A percentile compares a stretch with the other conserved stretches of the same genome.
Conservation (phyloP, 2,113 vertebrate genomes). For the human region DNA sequence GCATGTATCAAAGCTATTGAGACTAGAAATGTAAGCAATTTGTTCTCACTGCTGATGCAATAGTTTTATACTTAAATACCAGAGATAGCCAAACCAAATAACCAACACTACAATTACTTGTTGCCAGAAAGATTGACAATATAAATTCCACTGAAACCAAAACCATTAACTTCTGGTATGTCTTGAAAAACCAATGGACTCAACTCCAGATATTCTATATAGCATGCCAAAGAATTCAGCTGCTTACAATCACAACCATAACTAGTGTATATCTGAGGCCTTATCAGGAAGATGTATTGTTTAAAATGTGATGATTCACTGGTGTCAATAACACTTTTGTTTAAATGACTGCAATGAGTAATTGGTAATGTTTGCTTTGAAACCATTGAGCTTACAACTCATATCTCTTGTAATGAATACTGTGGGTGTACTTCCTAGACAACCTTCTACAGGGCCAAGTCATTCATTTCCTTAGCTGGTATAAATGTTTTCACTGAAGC, state of each 20-base stretch:
- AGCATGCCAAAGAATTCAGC: background rate
- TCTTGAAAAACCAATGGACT: background rate
- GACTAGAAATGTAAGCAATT: background rate
- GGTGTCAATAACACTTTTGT: too few relatives aligned
- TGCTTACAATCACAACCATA: background rate
- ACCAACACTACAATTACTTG: background rate
- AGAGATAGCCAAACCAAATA: background rate
- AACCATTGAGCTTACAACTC: background rate
- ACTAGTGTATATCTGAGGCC: background rate
- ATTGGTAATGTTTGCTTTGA: background rate
- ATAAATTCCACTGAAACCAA: background rate
- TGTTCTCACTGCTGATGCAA: slow-evolving; percentile 4
- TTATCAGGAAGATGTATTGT: background rate
- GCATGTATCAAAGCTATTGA: background rate
- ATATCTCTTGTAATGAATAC: background rate
- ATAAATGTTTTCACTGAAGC: background rate
- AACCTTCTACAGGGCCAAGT: background rate
- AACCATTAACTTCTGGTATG: background rate
- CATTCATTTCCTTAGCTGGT: background rate
- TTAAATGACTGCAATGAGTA: background rate
- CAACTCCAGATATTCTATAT: background rate
- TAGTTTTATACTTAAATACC: background rate
- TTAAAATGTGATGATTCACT: background rate
- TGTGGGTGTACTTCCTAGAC: rapidly evolving
- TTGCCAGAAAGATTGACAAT: background rate